Conservation (phyloP, 2,888 invertebrate species). For the Eutolmus rufibarbis region DNA sequence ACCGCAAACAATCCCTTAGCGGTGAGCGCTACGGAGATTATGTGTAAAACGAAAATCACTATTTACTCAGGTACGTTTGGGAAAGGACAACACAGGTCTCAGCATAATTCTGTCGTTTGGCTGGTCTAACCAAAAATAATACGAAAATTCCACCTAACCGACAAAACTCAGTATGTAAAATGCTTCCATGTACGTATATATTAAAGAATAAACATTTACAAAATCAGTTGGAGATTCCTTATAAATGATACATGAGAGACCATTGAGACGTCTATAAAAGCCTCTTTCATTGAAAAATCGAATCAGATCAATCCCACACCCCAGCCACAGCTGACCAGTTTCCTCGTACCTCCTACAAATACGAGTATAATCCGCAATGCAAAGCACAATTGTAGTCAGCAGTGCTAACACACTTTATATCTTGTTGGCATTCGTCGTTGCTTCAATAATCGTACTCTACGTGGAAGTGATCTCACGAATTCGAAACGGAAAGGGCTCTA, state of each 20-base stretch:
- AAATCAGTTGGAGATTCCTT: conserved; percentile 38
- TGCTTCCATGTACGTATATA: conserved; percentile 9
- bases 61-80: not conserved
- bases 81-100: not conserved
- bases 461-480: conserved; percentile 42
- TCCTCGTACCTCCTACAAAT: not conserved
- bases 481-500: not conserved
- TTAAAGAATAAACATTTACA: conserved; percentile 5
- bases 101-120: not conserved
- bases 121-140: not conserved
- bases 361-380: conserved; percentile 40
- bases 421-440: conserved; percentile 47
- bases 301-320: conserved; percentile 43
- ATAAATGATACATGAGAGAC: conserved; percentile 42
- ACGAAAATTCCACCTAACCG: conserved; percentile 24
- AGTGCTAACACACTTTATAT: conserved; percentile 50
- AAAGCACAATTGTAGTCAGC: conserved; percentile 45
- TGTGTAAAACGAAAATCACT: not conserved
- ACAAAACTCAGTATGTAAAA: conserved; percentile 12
- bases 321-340: conserved; percentile 3
- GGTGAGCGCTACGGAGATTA: not conserved
- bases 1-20: not conserved
- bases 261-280: conserved; percentile 43
- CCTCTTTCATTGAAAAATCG: conserved; percentile 16
- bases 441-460: conserved; percentile 45